Conservation (phyloP, 1,140 invertebrate genomes). For the Oscheius sp. region DNA sequence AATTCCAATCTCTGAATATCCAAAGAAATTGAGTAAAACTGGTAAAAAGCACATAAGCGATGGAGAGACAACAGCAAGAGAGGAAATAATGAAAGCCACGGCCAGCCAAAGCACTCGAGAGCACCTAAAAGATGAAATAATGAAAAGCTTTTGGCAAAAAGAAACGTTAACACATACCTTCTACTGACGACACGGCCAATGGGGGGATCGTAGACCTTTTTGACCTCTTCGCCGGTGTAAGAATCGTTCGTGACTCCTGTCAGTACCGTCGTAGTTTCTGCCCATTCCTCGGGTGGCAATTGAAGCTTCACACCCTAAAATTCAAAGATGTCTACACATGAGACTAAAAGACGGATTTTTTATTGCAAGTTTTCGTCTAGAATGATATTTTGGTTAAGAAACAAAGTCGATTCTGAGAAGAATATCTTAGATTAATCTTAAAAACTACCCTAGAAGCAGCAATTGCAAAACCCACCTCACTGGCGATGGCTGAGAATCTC, state of each 20-base stretch:
- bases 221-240: slow-evolving; percentile 86
- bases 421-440: too few species aligned
- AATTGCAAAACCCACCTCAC: slow-evolving; percentile 26
- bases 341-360: not conserved
- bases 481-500: slow-evolving; percentile 32
- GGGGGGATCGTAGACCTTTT: slow-evolving; percentile 63
- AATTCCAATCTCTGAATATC: slow-evolving; percentile 54
- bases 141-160: too few species aligned
- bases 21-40: slow-evolving; percentile 45
- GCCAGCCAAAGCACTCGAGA: slow-evolving; percentile 73
- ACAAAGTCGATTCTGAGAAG: too few species aligned
- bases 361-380: too few species aligned
- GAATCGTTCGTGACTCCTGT: slow-evolving; percentile 93
- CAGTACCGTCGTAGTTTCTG: slow-evolving; percentile 91
- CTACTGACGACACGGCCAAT: slow-evolving; percentile 75
- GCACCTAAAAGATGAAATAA: slow-evolving; percentile 63
- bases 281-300: slow-evolving; percentile 79
- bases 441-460: too few species aligned
- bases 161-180: slow-evolving; percentile 46
- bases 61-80: slow-evolving; percentile 86
- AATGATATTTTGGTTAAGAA: too few species aligned
- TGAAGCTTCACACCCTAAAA: slow-evolving; percentile 28
- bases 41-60: slow-evolving; percentile 74
- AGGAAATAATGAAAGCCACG: slow-evolving; percentile 80
- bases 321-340: too few species aligned